Evolutionary conservation across 2,888 invertebrate species (phyloP).

Genomic region (Platycheirus albimanus): DNA sequence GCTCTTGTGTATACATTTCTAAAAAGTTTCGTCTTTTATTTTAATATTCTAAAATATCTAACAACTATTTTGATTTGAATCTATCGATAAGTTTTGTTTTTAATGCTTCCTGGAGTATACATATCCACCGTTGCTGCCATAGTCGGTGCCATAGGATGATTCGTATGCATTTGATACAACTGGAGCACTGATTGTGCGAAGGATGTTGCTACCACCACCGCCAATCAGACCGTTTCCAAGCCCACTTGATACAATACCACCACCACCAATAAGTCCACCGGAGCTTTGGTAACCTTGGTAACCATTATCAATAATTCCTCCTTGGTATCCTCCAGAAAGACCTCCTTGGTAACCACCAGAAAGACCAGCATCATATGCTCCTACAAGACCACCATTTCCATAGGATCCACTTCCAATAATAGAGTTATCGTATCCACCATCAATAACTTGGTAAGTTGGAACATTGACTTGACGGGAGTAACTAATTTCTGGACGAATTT

Average conservation of each 20-base stretch:
- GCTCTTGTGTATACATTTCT: not conserved
- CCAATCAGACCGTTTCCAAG: too few relatives aligned
- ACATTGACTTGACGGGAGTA: conserved; percentile 27
- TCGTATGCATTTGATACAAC: conserved; percentile 28
- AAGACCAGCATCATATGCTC: conserved; percentile 2
- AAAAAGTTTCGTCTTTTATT: conserved; percentile 42
- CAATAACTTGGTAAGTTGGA: conserved; percentile 31
- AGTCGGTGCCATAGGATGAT: conserved; percentile 78
- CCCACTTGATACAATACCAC: too few relatives aligned
- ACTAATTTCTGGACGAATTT: not conserved
- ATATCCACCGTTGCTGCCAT: conserved; percentile 81
- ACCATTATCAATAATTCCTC: too few relatives aligned
- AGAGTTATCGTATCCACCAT: conserved; percentile 8
- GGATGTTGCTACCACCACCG: not conserved
- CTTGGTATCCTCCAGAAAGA: not conserved
- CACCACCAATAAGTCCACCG: not conserved
- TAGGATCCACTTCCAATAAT: conserved; percentile 5
- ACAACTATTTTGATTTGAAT: conserved; percentile 47
- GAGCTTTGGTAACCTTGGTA: too few relatives aligned
- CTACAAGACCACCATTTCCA: not conserved
- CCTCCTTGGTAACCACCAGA: not conserved
- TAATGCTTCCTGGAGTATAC: conserved; percentile 79
- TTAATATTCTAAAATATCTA: conserved; percentile 30
- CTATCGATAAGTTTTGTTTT: conserved; percentile 21
- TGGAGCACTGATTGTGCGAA: conserved; percentile 28